Conservation (phyloP, 2,888 invertebrate genomes). For the Elysia crispata region DNA sequence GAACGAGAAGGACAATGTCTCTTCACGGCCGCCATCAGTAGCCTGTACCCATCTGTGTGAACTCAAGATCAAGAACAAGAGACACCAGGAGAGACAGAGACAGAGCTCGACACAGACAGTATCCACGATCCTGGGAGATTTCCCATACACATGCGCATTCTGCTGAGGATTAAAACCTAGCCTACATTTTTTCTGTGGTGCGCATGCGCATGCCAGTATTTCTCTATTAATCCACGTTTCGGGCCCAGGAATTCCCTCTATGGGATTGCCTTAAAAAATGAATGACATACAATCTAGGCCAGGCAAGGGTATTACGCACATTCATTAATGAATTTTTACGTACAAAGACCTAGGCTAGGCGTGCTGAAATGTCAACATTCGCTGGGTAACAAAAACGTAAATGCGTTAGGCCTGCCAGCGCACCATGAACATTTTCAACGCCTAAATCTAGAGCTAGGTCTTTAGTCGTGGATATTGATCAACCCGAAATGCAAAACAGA, state of each 20-base stretch:
- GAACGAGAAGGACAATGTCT: constrained; percentile 71
- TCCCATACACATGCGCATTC: constrained; percentile 66
- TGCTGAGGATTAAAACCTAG: constrained; percentile 49
- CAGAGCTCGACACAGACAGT: too few species aligned
- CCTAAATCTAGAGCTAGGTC: too few species aligned
- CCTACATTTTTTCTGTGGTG: constrained; percentile 49
- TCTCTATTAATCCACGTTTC: constrained; percentile 56
- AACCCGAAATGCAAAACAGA: too few species aligned
- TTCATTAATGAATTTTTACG: too few species aligned
- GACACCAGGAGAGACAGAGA: too few species aligned
- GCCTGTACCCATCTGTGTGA: constrained; percentile 67
- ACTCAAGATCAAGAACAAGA: too few species aligned
- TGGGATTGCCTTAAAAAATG: constrained; percentile 57
- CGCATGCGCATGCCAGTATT: constrained; percentile 62
- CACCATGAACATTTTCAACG: too few species aligned
- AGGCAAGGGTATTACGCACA: too few species aligned
- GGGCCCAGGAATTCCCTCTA: constrained; percentile 63
- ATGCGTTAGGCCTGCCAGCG: too few species aligned
- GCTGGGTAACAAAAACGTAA: too few species aligned
- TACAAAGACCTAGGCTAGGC: too few species aligned
- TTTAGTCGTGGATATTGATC: too few species aligned
- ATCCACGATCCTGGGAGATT: constrained; percentile 44
- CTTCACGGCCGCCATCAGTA: constrained; percentile 72
- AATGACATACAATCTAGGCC: constrained; percentile 58
- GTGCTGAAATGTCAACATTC: constrained; percentile 45